Percentiles rank a stretch among this genome's conserved stretches.
These are phyloP conservation scores for Thinocorus orbignyianus DNA, from an alignment of 2,113 vertebrate genomes.

Conservation along the genomic window DNA sequence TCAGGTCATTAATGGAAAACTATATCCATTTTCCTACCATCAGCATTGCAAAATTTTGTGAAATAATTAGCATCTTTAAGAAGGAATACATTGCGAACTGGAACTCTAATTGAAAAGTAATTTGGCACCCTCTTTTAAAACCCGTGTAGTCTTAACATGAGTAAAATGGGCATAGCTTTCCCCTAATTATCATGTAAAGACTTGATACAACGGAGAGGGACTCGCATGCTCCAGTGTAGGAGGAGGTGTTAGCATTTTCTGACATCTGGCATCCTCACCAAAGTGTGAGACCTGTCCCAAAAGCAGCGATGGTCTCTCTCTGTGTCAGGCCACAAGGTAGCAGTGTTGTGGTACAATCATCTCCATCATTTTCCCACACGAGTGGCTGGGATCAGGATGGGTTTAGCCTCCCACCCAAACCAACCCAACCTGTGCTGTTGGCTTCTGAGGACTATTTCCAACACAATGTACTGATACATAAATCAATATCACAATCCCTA, in stretches of 20 bases:
- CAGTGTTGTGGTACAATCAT: constrained; percentile 55
- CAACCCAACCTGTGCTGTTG: neutral
- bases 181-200: neutral
- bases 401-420: neutral
- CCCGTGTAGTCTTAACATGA: neutral
- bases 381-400: neutral
- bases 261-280: neutral
- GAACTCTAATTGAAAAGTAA: neutral
- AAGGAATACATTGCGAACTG: neutral
- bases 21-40: neutral
- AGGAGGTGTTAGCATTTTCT: neutral
- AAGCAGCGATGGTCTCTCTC: constrained; percentile 6
- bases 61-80: neutral
- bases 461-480: neutral
- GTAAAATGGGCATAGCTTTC: neutral
- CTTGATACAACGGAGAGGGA: neutral
- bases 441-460: neutral
- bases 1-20: constrained; percentile 54
- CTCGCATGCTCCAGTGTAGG: neutral
- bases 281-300: neutral
- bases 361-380: constrained; percentile 16
- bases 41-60: neutral
- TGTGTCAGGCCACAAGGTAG: constrained; percentile 55
- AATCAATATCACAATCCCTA: neutral
- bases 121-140: neutral